Evolutionary conservation across 2,113 vertebrate genomes (phyloP), one percentile per base, ranked within the genome.

Genomic region (Himantopus leucocephalus): DNA sequence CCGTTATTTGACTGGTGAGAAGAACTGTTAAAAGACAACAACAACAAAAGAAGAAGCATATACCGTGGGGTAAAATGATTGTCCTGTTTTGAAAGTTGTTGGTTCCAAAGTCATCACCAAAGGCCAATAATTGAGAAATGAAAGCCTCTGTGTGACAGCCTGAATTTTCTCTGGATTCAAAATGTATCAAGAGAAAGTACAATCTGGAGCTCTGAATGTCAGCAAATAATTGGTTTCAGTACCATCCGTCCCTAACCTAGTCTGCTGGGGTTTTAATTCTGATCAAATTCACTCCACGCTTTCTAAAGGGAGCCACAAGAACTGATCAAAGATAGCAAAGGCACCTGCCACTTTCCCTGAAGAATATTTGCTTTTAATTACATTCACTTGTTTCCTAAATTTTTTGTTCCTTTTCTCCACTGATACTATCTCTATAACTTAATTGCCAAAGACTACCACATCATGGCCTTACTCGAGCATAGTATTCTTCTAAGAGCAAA

Each of bases 311-410:
- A 94, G 48, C 35, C 43, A 63, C 26, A 71, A 47, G 50, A 63
- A 70, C 29, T 19, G 41, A 76, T 74, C 67, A 81, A 89, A 84
- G 47, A 32, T 32, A 71, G 37, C 29, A 91, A 73, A 91, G n/a
- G 56, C 60, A 79, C 47, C 59, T 74, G 47, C 19, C n/a, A 39
- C 52, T 71, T 90, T 79, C 39, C 29, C 55, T 41, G 8, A 77
- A 92, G 67, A 88, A 29, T 62, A 83, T 83, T 85, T 88, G n/a
- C 39, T 93, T 94, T 77, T 84, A 47, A 74, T 85, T 80, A 71
- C 23, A 62, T 80, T 62, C 27, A 58, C 82, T 81, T 60, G 19
- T 76, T 85, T 76, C 48, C 35, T 67, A 43, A 53, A 5, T 14
- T 55, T 73, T 92, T 86, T 62, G 5, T 39, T 67, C n/a, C 9